These are phyloP conservation scores for Enoplosus armatus DNA, from an alignment of 2,797 vertebrate genomes.

Conservation along the genomic window DNA sequence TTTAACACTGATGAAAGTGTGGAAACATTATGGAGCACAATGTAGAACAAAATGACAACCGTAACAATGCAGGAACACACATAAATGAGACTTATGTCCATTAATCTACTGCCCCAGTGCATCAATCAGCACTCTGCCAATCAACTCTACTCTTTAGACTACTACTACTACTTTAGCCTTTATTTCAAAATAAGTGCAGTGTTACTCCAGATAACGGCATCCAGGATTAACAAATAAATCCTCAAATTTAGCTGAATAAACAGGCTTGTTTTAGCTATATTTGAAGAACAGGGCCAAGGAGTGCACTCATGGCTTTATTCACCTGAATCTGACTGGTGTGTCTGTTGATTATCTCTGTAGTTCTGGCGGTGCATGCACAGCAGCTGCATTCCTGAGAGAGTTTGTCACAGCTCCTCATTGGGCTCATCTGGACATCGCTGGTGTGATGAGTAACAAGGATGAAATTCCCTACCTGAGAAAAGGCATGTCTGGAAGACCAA, in stretches of 20 bases:
- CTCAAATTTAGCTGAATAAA: neutral
- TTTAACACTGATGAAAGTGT: neutral
- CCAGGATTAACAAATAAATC: neutral
- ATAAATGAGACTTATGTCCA: neutral
- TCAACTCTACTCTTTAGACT: no score
- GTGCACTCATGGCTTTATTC: neutral
- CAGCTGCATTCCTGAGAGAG: slow-evolving; percentile 94
- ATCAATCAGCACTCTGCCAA: neutral
- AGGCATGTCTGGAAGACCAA: slow-evolving; percentile 97
- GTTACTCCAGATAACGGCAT: neutral
- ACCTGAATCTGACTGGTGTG: slow-evolving; percentile 8
- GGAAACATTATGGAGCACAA: neutral
- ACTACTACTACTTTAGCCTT: no score
- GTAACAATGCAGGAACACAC: neutral
- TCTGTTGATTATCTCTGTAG: slow-evolving; percentile 72
- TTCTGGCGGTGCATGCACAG: slow-evolving; percentile 95
- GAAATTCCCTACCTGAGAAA: slow-evolving; percentile 95
- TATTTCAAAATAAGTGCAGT: neutral
- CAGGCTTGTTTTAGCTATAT: neutral
- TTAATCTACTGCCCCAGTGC: neutral
- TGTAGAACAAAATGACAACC: neutral
- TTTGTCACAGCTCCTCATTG: slow-evolving; percentile 93
- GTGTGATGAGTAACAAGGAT: slow-evolving; percentile 97
- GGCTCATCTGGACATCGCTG: slow-evolving; percentile 98
- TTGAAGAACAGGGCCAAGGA: neutral